Conservation (phyloP, 2,888 invertebrate genomes). For the Drymonia ruficornis region DNA sequence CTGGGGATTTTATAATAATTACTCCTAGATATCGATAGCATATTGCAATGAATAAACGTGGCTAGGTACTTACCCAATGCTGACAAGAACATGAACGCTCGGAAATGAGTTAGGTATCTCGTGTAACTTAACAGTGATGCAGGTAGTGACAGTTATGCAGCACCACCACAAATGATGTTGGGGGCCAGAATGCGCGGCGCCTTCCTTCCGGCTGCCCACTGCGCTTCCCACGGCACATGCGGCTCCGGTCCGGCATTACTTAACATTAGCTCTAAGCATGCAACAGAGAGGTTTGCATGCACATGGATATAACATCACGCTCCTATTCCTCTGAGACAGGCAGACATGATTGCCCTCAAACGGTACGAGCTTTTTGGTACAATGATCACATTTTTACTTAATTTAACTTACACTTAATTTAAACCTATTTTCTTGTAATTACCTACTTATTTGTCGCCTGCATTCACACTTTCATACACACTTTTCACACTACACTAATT, state of each 20-base stretch:
- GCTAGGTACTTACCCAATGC: too few species aligned
- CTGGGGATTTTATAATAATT: too few species aligned
- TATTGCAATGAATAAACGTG: too few species aligned
- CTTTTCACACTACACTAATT: neutral
- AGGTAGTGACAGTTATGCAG: slow-evolving; percentile 20
- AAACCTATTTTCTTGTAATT: too few species aligned
- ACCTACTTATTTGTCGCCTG: too few species aligned
- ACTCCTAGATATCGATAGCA: too few species aligned
- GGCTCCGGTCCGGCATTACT: slow-evolving; percentile 8
- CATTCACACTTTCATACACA: neutral
- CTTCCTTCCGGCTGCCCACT: slow-evolving; percentile 28
- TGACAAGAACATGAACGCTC: too few species aligned
- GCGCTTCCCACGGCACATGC: slow-evolving; percentile 32
- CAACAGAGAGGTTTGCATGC: neutral
- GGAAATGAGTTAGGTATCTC: too few species aligned
- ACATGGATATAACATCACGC: neutral
- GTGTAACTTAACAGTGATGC: neutral
- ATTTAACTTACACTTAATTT: too few species aligned
- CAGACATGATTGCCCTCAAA: too few species aligned
- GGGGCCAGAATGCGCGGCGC: slow-evolving; percentile 15
- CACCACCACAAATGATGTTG: slow-evolving; percentile 11
- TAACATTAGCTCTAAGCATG: neutral
- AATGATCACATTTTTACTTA: too few species aligned
- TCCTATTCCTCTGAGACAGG: neutral
- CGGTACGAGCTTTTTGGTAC: too few species aligned